Evolutionary conservation across 1,140 invertebrate species (phyloP), one percentile per base, ranked within the genome.

Genomic region (Leucophenga varia): DNA sequence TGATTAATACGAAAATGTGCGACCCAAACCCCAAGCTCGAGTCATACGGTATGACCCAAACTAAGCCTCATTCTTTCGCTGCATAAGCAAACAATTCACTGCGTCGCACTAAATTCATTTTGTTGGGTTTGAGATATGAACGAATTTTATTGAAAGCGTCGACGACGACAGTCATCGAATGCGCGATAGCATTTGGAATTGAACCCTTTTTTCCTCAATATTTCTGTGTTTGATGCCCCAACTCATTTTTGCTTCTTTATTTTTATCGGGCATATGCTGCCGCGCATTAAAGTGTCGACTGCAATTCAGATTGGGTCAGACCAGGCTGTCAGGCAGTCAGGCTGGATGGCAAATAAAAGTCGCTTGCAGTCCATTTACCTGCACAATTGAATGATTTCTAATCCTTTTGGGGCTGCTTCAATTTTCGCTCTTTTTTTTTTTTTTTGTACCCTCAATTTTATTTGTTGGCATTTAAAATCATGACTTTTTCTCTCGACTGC

Each of bases 361-460:
- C 61, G 63, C 58, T 68, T 71, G 63, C 68, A 71, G 64, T 72
- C 68, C 67, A 72, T 72, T 72, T 71, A 72, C 68, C 68, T 72
- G 68, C 58, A 71, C 68, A 72, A 72, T 59, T 72, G 68, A 71
- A 61, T 72, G 64, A 72, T 68, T 63, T 55, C 56, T 60, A 72
- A 72, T 54, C 56, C 54, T 53, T 49, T 43, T 35, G 32, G 2
- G 6, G 10, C 10, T 21, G 22, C 36, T 35, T 30, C 12, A 7
- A 30, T 30, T 30, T 30, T 30, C 25, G n/a, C 12, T 30, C 12
- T 38, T 40, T 30, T 40, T 49, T 53, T 43, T 47, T 39, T 39
- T 43, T 52, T 18, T 30, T 36, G 36, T 6, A 6, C n/a, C 32
- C 22, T 25, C 22, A 25, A 20, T 49, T 52, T 41, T 46, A 42